Evolutionary conservation across 2,888 invertebrate genomes (phyloP).

Genomic region (Spodoptera exigua): DNA sequence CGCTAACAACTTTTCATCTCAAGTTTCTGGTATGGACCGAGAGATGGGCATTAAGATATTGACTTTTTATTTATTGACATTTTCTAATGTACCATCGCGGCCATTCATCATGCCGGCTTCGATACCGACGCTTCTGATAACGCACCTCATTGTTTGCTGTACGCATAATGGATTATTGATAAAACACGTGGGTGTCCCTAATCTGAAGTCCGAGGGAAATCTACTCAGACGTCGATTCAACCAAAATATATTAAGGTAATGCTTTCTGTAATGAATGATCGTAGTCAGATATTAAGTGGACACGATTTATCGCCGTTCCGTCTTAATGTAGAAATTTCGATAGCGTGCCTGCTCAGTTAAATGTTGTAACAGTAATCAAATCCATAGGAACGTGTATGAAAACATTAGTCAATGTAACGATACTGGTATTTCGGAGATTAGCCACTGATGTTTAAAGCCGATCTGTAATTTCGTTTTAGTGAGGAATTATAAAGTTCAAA

Average conservation of each 20-base stretch:
- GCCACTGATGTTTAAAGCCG: constrained; percentile 69
- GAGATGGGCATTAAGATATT: constrained; percentile 80
- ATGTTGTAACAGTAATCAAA: constrained; percentile 79
- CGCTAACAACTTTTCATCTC: constrained; percentile 66
- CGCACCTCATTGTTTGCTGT: constrained; percentile 85
- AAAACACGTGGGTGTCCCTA: constrained; percentile 88
- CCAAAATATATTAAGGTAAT: constrained; percentile 78
- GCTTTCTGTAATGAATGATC: constrained; percentile 80
- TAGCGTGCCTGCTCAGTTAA: constrained; percentile 77
- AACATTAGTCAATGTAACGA: constrained; percentile 81
- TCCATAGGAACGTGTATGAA: constrained; percentile 71
- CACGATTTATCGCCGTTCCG: constrained; percentile 78
- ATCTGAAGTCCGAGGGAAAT: constrained; percentile 78
- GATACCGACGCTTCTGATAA: constrained; percentile 82
- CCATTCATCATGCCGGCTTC: constrained; percentile 82
- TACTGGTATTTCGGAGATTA: constrained; percentile 74
- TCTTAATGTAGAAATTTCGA: constrained; percentile 81
- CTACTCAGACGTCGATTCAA: constrained; percentile 77
- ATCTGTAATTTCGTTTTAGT: constrained; percentile 70
- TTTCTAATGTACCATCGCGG: constrained; percentile 83
- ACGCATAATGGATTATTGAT: constrained; percentile 89
- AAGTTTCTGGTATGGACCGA: constrained; percentile 62
- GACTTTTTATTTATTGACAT: constrained; percentile 88
- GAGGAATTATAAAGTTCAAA: constrained; percentile 74
- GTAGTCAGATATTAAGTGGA: constrained; percentile 82